Base-by-base conservation (phyloP, 2,797 vertebrate species). In the Girardinus metallicus region DNA sequence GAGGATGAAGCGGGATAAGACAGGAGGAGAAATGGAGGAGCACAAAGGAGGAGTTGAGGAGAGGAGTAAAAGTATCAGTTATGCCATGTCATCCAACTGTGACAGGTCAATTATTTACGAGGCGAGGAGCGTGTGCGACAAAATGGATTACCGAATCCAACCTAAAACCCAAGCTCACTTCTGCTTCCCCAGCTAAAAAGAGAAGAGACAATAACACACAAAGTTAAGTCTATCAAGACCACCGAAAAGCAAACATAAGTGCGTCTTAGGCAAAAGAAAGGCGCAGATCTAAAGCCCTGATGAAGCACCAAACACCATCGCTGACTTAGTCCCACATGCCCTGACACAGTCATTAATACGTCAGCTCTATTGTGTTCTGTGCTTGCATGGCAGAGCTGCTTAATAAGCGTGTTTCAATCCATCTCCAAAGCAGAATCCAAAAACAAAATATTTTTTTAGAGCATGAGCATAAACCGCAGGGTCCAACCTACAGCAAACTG, bases 91-190 rank as follows among this genome's bases (percentile, higher is more conserved):
- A 76, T 91, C 89, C 91, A 88, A 87, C 81, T 78, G 77, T 91
- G 89, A 93, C 83, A 85, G 88, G 86, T 92, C 86, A 93, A 89
- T 92, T 91, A 91, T 92, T 92, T 88, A 92, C 88, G 84, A 84
- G 79, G 81, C 82, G 68, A 83, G 74, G 77, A 78, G 83, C 77
- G 75, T 74, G 73, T 53, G 51, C 80, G 73, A 71, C 23, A 87
- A 83, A 84, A 73, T 81, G 80, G 86, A 90, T 92, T 84, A 86
- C 78, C 81, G 80, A 84, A 89, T 87, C 84, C 66, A 64, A 76
- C 86, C 68, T 80, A 89, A 91, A 86, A 76, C 83, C 85, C 85
- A 89, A 88, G 77, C 79, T 71, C 68, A 68, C 31, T 18, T 46
- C 82, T 80, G 85, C 76, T 80, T 85, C 82, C 55, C 83, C 79